Conservation (phyloP, 2,888 invertebrate species). For the Yponomeuta cagnagella region DNA sequence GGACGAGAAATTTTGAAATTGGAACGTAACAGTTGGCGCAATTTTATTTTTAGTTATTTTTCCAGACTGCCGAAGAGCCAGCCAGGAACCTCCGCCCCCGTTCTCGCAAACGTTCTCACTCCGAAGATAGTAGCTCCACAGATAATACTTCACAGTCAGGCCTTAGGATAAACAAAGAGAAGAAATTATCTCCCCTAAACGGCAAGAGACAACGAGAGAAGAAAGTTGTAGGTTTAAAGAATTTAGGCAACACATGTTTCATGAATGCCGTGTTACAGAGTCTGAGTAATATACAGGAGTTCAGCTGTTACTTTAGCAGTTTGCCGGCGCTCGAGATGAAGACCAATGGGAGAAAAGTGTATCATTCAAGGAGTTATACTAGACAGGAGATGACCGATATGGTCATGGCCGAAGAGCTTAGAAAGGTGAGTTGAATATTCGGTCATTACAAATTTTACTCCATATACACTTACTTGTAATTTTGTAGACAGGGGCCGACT, state of each 20-base stretch:
- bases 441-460: background rate
- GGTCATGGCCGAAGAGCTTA: conserved; percentile 85
- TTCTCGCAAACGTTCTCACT: conserved; percentile 77
- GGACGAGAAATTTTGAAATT: background rate
- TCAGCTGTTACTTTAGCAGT: conserved; percentile 87
- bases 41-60: background rate
- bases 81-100: conserved; percentile 75
- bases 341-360: conserved; percentile 75
- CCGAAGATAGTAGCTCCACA: conserved; percentile 70
- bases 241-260: conserved; percentile 90
- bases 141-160: conserved; percentile 50
- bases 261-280: conserved; percentile 91
- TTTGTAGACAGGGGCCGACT: too few species aligned
- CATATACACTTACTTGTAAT: too few species aligned
- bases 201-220: conserved; percentile 75
- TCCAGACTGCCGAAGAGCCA: conserved; percentile 52
- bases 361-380: conserved; percentile 77
- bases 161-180: conserved; percentile 42
- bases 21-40: background rate
- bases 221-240: conserved; percentile 83
- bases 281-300: conserved; percentile 88
- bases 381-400: conserved; percentile 81
- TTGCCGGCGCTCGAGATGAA: conserved; percentile 82
- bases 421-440: conserved; percentile 68
- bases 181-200: conserved; percentile 49